Evolutionary conservation across 2,888 invertebrate genomes (phyloP).

Genomic region (Nemotelus nigrinus): DNA sequence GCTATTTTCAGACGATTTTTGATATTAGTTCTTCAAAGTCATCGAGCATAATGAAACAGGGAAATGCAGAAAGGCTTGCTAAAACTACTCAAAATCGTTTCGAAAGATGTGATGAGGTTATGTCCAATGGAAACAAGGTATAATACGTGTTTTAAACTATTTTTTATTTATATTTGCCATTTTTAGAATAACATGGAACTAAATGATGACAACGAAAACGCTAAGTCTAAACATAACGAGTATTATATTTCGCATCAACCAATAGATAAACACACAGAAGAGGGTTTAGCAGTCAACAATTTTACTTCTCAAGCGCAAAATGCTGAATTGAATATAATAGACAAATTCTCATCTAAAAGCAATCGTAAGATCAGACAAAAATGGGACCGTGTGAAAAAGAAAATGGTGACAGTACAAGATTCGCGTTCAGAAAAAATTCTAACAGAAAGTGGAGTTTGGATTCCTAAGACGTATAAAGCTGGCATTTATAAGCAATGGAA

Average conservation of each 20-base stretch:
- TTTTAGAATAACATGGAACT: background rate
- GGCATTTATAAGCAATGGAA: constrained; percentile 90
- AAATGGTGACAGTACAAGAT: constrained; percentile 78
- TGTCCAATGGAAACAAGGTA: too few species aligned
- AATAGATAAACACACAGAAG: constrained; percentile 84
- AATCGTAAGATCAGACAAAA: constrained; percentile 73
- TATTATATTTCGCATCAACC: constrained; percentile 89
- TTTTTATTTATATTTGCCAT: too few species aligned
- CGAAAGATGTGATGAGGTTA: too few species aligned
- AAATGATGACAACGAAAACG: too few species aligned
- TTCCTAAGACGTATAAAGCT: constrained; percentile 93
- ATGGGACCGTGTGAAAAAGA: constrained; percentile 97
- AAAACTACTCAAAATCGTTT: too few species aligned
- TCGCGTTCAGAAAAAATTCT: constrained; percentile 80
- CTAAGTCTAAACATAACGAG: constrained; percentile 72
- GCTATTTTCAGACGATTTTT: constrained; percentile 82
- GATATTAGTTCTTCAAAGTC: constrained; percentile 86
- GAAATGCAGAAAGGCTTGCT: constrained; percentile 59
- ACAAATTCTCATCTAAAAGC: constrained; percentile 79
- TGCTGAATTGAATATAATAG: constrained; percentile 83
- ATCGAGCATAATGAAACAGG: constrained; percentile 87
- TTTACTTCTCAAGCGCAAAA: constrained; percentile 83
- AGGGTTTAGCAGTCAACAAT: constrained; percentile 70
- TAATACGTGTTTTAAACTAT: too few species aligned
- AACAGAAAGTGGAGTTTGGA: constrained; percentile 95